phyloP scores from a whole-genome alignment of 1,140 invertebrate species.

The Mylabris phalerata region DNA sequence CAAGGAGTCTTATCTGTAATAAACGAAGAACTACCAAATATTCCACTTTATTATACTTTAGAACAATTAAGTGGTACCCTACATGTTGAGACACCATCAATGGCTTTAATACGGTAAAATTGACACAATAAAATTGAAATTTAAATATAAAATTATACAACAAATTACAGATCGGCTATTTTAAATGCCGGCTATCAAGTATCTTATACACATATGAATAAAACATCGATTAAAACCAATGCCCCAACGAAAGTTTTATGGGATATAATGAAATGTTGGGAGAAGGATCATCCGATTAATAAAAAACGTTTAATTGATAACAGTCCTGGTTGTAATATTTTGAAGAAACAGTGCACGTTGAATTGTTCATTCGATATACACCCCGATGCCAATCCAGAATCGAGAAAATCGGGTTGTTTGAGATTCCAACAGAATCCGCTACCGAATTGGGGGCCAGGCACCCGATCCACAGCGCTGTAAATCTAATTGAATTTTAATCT shows the following conservation, averaged over 20 bases:
- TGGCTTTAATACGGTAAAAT: conserved; percentile 55
- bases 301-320: conserved; percentile 49
- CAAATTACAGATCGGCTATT: conserved; percentile 73
- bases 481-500: background rate
- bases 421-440: conserved; percentile 85
- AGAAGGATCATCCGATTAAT: conserved; percentile 57
- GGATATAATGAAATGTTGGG: conserved; percentile 88
- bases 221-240: conserved; percentile 88
- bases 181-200: conserved; percentile 89
- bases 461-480: conserved; percentile 61
- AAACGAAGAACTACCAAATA: conserved; percentile 71
- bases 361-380: conserved; percentile 58
- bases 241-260: conserved; percentile 82
- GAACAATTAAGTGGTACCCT: conserved; percentile 56
- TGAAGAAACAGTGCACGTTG: conserved; percentile 44
- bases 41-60: conserved; percentile 81
- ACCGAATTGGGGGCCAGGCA: conserved; percentile 84
- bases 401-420: conserved; percentile 62
- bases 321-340: conserved; percentile 51
- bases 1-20: conserved; percentile 64
- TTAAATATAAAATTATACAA: background rate
- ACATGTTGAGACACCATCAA: conserved; percentile 57
- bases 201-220: conserved; percentile 84
- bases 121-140: background rate
- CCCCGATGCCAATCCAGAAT: conserved; percentile 70